phyloP scores from a whole-genome alignment of 2,113 vertebrate species.

The Anguilla rostrata region DNA sequence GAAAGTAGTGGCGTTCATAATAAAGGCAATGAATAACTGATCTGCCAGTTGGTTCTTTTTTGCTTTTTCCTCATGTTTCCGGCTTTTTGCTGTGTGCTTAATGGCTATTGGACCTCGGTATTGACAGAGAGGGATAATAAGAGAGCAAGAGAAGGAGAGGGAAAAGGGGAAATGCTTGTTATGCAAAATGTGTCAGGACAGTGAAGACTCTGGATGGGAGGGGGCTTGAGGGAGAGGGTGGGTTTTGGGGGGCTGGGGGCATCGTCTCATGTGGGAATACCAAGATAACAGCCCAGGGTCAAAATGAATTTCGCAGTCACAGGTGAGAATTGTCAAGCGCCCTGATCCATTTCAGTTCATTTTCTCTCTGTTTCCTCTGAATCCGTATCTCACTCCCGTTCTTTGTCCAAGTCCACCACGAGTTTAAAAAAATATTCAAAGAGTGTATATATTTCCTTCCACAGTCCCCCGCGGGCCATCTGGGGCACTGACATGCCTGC shows the following conservation, averaged over 20 bases:
- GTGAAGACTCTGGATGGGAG: neutral
- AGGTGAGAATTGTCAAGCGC: neutral
- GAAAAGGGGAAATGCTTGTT: neutral
- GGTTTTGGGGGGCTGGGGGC: neutral
- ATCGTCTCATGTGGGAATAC: neutral
- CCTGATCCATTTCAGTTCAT: neutral
- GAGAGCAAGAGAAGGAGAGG: neutral
- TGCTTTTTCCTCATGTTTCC: neutral
- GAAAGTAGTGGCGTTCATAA: slow-evolving; percentile 31
- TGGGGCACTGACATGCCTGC: slow-evolving; percentile 8
- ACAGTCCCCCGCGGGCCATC: neutral
- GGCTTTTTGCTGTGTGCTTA: slow-evolving; percentile 1
- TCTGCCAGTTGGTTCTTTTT: neutral
- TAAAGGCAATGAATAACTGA: neutral
- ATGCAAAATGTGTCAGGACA: neutral
- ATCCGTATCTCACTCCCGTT: neutral
- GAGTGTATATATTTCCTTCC: neutral
- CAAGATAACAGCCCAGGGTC: neutral
- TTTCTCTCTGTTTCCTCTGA: neutral
- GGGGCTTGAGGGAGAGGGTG: neutral
- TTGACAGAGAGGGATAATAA: slow-evolving; percentile 10
- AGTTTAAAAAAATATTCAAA: neutral
- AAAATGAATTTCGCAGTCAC: neutral
- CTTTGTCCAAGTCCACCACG: neutral
- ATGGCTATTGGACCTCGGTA: slow-evolving; percentile 22